phyloP scores from a whole-genome alignment of 2,888 invertebrate genomes.

The Lithophane ornitopus region DNA sequence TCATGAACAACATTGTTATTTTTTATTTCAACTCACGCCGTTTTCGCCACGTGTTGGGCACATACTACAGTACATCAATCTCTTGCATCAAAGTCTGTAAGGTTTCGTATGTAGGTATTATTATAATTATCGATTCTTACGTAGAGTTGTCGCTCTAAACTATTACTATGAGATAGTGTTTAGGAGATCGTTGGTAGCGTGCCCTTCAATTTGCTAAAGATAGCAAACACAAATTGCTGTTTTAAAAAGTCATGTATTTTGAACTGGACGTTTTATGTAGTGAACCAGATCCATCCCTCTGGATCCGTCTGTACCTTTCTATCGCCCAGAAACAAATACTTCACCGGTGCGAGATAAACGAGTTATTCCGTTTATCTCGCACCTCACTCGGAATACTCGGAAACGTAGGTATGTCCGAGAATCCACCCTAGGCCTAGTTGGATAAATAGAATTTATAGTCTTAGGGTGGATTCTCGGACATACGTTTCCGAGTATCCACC shows the following conservation, averaged over 20 bases:
- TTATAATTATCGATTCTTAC: background rate
- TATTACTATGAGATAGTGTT: background rate
- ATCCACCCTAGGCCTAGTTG: too few relatives aligned
- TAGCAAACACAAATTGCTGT: background rate
- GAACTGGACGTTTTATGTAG: background rate
- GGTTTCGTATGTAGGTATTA: background rate
- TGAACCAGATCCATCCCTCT: background rate
- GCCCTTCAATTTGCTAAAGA: background rate
- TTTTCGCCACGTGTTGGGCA: background rate
- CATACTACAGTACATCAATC: too few relatives aligned
- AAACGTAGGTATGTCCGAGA: too few relatives aligned
- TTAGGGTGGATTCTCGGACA: too few relatives aligned
- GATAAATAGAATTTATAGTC: too few relatives aligned
- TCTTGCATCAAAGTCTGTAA: background rate
- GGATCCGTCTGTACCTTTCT: background rate
- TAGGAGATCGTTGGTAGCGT: background rate
- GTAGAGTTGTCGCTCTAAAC: background rate
- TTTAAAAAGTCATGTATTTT: background rate
- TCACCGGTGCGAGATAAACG: background rate
- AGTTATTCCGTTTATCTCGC: too few relatives aligned
- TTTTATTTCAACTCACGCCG: conserved; percentile 3
- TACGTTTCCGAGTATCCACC: too few relatives aligned
- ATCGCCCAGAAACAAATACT: background rate
- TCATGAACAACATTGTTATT: background rate
- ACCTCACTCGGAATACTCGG: too few relatives aligned